Evolutionary conservation across 2,888 invertebrate species (phyloP), one percentile per base, ranked within the genome.

Genomic region (Peribatodes rhomboidaria): DNA sequence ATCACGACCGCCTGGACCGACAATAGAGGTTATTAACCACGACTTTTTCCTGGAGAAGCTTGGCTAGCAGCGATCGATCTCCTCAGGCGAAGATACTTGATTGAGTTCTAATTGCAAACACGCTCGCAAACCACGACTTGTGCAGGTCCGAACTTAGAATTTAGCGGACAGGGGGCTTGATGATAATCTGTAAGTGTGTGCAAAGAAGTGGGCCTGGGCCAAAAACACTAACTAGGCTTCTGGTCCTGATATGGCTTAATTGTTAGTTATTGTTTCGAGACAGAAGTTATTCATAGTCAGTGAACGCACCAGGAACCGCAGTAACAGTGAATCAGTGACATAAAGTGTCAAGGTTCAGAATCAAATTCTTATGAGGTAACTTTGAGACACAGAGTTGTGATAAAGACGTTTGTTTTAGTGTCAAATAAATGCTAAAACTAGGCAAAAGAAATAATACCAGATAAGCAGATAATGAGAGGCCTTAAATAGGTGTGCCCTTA

Each of bases 41-140:
- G 46, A 33, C 37, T 27, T 54, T 65, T 65, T 55, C 59, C 55
- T 56, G 60, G 56, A 60, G 44, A 55, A 44, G 42, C 46, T 27
- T 13, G 46, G 27, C 14, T 13, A 37, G 42, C 49, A 35, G 54
- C 46, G 54, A 59, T 64, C 49, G 58, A 65, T 60, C 59, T 65
- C 55, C 42, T 55, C 60, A 13, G 58, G 59, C 65, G 59, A 60
- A 65, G 65, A 66, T 68, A 61, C 59, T 71, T 75, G 79, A 82
- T 81, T 79, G 77, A 79, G 79, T 77, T 75, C 77, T 84, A 82
- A 83, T 85, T 82, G 80, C 61, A 39, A 55, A 59, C 65, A 60
- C 65, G 65, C 60, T 68, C 61, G 60, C 66, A 60, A 67, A 65
- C 67, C 69, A 70, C 71, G 69, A 66, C 69, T 55, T 58, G 39